Conservation (phyloP, 1,140 invertebrate genomes). For the Cataglyphis hispanica region DNA sequence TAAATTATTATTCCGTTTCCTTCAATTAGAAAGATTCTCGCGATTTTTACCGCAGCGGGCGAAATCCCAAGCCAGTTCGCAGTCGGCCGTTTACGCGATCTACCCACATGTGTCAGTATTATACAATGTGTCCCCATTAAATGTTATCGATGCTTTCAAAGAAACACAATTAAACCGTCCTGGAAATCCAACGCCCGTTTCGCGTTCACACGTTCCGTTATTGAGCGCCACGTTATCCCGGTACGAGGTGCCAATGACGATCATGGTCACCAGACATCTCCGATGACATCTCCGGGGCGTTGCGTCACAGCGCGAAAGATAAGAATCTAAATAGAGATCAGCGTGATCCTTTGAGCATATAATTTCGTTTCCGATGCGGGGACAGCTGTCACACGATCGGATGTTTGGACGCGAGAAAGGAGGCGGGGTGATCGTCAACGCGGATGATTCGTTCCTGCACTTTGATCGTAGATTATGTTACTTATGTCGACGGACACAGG, state of each 20-base stretch:
- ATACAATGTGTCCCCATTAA: slow-evolving; percentile 49
- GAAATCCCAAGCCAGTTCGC: neutral
- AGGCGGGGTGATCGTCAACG: slow-evolving; percentile 67
- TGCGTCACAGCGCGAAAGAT: slow-evolving; percentile 76
- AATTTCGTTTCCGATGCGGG: slow-evolving; percentile 85
- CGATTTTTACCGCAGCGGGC: neutral
- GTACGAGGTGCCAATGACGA: slow-evolving; percentile 52
- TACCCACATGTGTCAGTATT: neutral
- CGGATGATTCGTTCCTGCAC: slow-evolving; percentile 72
- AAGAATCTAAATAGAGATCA: slow-evolving; percentile 86
- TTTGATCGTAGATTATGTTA: slow-evolving; percentile 84
- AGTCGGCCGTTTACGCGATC: slow-evolving; percentile 15
- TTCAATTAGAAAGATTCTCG: neutral
- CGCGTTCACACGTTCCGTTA: slow-evolving; percentile 64
- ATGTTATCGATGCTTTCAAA: slow-evolving; percentile 63
- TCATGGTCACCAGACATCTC: slow-evolving; percentile 32
- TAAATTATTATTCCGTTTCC: slow-evolving; percentile 3
- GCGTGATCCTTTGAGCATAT: slow-evolving; percentile 84
- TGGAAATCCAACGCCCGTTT: slow-evolving; percentile 60
- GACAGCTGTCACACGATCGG: slow-evolving; percentile 85
- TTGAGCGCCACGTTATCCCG: neutral
- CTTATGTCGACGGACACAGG: slow-evolving; percentile 76
- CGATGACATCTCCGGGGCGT: slow-evolving; percentile 58
- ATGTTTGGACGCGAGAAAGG: slow-evolving; percentile 49
- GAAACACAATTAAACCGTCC: slow-evolving; percentile 66